These are phyloP conservation scores for Plecotus auritus DNA, from an alignment of 2,113 vertebrate species.

Conservation along the genomic window DNA sequence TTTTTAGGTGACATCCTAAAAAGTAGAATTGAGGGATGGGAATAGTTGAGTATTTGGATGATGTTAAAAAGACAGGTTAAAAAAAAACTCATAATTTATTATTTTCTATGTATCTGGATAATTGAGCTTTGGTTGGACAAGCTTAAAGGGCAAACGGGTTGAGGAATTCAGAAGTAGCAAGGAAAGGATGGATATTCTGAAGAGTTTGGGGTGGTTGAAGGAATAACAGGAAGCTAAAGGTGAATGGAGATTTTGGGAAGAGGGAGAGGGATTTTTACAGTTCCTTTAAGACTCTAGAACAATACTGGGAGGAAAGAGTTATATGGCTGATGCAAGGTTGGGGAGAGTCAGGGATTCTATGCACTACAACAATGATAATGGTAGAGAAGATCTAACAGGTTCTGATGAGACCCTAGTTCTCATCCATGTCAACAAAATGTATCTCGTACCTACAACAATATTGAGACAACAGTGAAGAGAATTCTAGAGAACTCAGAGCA, in stretches of 20 bases:
- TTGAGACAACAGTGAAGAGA: background rate
- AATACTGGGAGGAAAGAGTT: background rate
- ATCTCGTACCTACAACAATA: background rate
- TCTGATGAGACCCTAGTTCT: background rate
- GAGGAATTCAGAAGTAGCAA: background rate
- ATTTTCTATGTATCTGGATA: background rate
- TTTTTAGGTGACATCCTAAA: background rate
- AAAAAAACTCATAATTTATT: background rate
- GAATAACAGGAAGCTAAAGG: background rate
- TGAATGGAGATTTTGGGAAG: background rate
- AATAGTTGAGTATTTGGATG: background rate
- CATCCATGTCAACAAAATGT: background rate
- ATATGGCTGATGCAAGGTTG: background rate
- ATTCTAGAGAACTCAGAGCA: background rate
- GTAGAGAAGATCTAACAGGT: background rate
- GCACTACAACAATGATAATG: background rate
- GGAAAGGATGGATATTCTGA: background rate
- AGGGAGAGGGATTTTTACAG: accelerated
- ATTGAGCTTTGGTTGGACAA: background rate
- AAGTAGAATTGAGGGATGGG: background rate
- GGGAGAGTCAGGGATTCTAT: background rate
- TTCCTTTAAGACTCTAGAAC: background rate
- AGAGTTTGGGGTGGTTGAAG: background rate
- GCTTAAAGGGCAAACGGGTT: background rate
- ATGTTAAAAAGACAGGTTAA: background rate